A percentile compares a stretch with the other conserved stretches of the same genome.
These are phyloP conservation scores for Eulacestoma nigropectus DNA, from an alignment of 2,113 vertebrate genomes.

Conservation along the genomic window DNA sequence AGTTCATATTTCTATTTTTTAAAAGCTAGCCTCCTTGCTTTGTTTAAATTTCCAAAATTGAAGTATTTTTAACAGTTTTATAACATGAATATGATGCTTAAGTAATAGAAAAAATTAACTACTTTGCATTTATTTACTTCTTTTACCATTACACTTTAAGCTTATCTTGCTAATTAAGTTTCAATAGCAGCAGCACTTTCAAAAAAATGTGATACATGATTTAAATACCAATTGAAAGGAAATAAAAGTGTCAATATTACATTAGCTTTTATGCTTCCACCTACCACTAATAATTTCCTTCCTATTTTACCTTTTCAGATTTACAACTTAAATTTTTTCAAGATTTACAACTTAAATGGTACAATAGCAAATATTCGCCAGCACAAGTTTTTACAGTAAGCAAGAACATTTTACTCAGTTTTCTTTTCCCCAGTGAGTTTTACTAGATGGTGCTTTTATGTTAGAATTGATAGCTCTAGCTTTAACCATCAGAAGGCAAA, in stretches of 20 bases:
- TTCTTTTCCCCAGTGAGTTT: neutral
- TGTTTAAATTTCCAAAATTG: neutral
- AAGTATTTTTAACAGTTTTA: neutral
- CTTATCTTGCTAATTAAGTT: neutral
- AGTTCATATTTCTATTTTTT: neutral
- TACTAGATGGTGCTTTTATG: neutral
- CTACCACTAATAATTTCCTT: neutral
- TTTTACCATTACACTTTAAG: neutral
- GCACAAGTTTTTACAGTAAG: neutral
- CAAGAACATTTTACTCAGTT: neutral
- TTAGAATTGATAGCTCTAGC: neutral
- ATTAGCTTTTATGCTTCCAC: neutral
- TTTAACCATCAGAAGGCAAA: neutral
- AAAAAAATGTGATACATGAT: neutral
- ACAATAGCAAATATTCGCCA: neutral
- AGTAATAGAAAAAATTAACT: neutral
- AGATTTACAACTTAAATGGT: neutral
- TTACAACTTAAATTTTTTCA: neutral
- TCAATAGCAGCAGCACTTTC: neutral
- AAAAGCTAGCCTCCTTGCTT: neutral
- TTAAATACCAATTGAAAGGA: neutral
- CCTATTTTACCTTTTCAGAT: neutral
- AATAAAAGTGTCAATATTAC: neutral
- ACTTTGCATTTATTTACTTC: neutral
- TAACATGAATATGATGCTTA: neutral